Evolutionary conservation across 2,888 invertebrate genomes (phyloP), one percentile per base, ranked within the genome.

Genomic region (Calliscelio sp.): DNA sequence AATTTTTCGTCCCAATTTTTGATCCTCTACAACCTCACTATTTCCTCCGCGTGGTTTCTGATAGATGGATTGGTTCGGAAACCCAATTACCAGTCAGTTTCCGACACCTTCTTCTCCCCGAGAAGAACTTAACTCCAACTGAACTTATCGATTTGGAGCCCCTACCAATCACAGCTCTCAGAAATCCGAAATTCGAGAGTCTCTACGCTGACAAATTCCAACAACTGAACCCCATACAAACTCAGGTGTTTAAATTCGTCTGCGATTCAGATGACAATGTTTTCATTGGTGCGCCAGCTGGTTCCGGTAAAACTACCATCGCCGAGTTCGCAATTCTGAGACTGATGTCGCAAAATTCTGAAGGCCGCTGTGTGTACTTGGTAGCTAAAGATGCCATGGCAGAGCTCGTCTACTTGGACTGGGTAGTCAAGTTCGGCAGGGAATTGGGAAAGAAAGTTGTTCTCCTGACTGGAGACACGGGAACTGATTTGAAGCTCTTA

Each of bases 251-350:
- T 94, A 99, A 99, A 93, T 98, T 99, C 0, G 97, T 99, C 0
- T 99, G 99, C 94, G 99, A 99, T 92, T 97, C 97, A 1, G 99
- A 99, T 92, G 99, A 99, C 92, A 99, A 99, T 93, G 97, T 99
- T 8, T 98, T 99, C 93, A 96, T 99, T 81, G 98, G 98, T 0
- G 98, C 98, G 0, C 98, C 98, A 0, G 97, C 97, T 0, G 98
- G 98, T 0, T 97, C 98, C 0, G 97, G 97, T 0, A 99, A 99
- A 94, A 98, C 98, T 0, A 97, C 98, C 11, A 96, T 99, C 71
- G 99, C 98, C 0, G 99, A 99, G 93, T 97, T 99, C 93, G 99
- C 99, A 0, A 96, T 99, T 20, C 95, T 99, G 87, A 94, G 99
- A 57, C 94, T 99, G 91, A 95, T 99, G 75, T 95, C 96, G 0